Evolutionary conservation across 1,140 invertebrate species (phyloP).

Genomic region (Bombus superbus): DNA sequence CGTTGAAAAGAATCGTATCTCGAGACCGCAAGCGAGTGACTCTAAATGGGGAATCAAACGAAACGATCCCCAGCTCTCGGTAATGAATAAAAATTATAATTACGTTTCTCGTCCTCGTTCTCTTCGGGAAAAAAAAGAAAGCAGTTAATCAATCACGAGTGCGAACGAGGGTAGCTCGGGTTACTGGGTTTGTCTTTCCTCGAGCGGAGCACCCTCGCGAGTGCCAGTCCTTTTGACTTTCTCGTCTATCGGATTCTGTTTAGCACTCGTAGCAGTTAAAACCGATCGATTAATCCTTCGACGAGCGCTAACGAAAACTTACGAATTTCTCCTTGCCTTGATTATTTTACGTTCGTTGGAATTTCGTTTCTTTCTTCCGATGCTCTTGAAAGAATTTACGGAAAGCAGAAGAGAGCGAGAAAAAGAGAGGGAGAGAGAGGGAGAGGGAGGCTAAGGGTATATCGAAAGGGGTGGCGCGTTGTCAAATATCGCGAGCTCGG

Average conservation of each 20-base stretch:
- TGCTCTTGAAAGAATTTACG: neutral
- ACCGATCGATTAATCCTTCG: constrained; percentile 34
- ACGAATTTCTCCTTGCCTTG: neutral
- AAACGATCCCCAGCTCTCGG: constrained; percentile 61
- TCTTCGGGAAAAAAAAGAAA: constrained; percentile 71
- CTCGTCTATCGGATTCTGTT: constrained; percentile 13
- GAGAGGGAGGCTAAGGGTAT: neutral
- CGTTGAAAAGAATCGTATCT: constrained; percentile 81
- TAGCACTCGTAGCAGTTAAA: neutral
- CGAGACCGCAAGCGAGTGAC: constrained; percentile 79
- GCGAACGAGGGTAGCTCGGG: constrained; percentile 40
- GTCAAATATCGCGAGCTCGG: constrained; percentile 35
- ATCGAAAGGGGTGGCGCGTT: constrained; percentile 10
- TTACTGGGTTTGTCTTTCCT: constrained; percentile 60
- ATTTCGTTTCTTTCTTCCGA: neutral
- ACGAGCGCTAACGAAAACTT: neutral
- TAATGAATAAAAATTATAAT: constrained; percentile 84
- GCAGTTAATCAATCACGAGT: constrained; percentile 82
- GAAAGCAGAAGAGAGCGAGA: too few relatives aligned
- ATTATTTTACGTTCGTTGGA: neutral
- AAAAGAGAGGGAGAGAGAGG: too few relatives aligned
- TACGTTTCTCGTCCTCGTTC: constrained; percentile 74
- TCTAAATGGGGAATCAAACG: constrained; percentile 79
- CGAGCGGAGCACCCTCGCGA: neutral
- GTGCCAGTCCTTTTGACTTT: constrained; percentile 48